A percentile compares a stretch with the other conserved stretches of the same genome.
Conservation (phyloP, 2,888 invertebrate species). For the Orchesellides sinensis region DNA sequence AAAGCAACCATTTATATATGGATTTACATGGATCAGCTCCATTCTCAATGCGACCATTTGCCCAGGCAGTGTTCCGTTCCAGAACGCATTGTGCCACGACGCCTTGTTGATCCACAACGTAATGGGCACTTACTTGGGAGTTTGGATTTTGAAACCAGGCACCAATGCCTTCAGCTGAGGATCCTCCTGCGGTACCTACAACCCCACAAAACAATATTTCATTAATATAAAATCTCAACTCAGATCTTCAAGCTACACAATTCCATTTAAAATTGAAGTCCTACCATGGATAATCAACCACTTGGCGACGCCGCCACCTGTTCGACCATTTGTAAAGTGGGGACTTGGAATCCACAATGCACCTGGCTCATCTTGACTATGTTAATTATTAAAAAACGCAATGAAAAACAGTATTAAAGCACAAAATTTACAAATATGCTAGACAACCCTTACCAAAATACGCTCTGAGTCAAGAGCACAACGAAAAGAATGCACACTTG, state of each 20-base stretch:
- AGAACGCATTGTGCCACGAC: slow-evolving; percentile 65
- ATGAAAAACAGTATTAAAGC: neutral
- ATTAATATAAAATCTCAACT: neutral
- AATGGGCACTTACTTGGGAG: slow-evolving; percentile 65
- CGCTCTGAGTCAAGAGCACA: no score
- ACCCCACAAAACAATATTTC: neutral
- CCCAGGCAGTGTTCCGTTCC: slow-evolving; percentile 69
- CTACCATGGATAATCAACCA: slow-evolving; percentile 68
- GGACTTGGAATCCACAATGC: slow-evolving; percentile 68
- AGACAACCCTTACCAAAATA: no score
- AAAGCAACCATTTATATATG: neutral
- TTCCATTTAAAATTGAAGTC: neutral
- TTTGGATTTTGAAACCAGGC: slow-evolving; percentile 69
- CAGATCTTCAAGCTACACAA: neutral
- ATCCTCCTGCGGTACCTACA: slow-evolving; percentile 69
- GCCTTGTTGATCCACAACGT: slow-evolving; percentile 70
- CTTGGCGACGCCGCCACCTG: slow-evolving; percentile 48
- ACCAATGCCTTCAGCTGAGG: slow-evolving; percentile 64
- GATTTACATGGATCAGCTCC: slow-evolving; percentile 71
- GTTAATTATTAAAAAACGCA: no score
- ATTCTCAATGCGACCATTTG: slow-evolving; percentile 69
- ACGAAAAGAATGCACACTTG: no score
- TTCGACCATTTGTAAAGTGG: slow-evolving; percentile 58
- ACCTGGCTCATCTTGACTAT: slow-evolving; percentile 67
- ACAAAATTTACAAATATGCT: neutral